Percentiles rank a stretch among this genome's conserved stretches.
Conservation (phyloP, 1,140 invertebrate species). For the Diabrotica undecimpunctata region DNA sequence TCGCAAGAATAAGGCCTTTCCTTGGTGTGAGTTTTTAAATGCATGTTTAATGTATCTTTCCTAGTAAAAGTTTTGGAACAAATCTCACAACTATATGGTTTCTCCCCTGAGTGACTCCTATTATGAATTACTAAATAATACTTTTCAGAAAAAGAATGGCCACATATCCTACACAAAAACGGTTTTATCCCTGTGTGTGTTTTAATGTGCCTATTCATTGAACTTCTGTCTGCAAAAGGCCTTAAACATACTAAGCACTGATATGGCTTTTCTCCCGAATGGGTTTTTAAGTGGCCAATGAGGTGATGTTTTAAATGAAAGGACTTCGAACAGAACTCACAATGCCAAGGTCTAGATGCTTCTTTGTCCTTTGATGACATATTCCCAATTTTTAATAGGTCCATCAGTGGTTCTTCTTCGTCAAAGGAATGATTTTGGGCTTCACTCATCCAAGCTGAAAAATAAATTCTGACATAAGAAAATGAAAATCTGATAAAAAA, state of each 20-base stretch:
- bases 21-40: conserved; percentile 34
- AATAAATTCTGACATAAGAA: too few relatives aligned
- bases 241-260: conserved; percentile 1
- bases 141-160: neutral
- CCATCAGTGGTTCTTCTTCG: neutral
- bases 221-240: conserved; percentile 43
- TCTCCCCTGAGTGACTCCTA: conserved; percentile 3
- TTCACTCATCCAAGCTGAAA: neutral
- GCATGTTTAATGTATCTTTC: conserved; percentile 20
- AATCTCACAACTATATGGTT: conserved; percentile 2
- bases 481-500: too few relatives aligned
- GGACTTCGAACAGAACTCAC: conserved; percentile 3
- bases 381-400: neutral
- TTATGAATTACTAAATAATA: neutral
- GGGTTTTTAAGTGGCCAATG: conserved; percentile 4
- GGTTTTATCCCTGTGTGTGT: conserved; percentile 6
- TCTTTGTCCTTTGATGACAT: neutral
- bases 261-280: neutral
- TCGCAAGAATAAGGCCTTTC: conserved; percentile 22
- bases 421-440: neutral
- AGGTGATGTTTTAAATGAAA: conserved; percentile 2
- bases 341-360: neutral
- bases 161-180: neutral
- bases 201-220: neutral
- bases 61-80: conserved; percentile 13